A percentile compares a stretch with the other conserved stretches of the same genome.
Conservation (phyloP, 2,888 invertebrate species). For the Ptychoptera albimana region DNA sequence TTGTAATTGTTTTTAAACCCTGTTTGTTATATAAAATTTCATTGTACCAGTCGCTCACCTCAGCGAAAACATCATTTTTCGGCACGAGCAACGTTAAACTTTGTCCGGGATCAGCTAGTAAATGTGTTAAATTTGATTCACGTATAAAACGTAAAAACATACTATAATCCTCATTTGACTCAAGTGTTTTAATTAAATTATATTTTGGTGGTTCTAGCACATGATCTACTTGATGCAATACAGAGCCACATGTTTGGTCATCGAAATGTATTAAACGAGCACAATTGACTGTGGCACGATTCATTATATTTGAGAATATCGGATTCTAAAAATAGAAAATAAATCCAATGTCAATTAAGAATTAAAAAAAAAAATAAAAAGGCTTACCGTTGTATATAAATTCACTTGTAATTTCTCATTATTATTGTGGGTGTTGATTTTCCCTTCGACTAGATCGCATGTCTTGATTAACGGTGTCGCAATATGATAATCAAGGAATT, state of each 20-base stretch:
- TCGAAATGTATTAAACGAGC: constrained; percentile 43
- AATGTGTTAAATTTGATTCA: constrained; percentile 23
- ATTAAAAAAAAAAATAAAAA: background rate
- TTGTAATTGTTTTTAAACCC: constrained; percentile 21
- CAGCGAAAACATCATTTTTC: constrained; percentile 28
- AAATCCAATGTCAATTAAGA: constrained; percentile 5
- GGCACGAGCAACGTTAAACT: constrained; percentile 27
- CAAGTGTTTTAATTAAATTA: constrained; percentile 22
- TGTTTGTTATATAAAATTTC: constrained; percentile 15
- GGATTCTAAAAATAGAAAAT: constrained; percentile 28
- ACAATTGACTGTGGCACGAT: constrained; percentile 50
- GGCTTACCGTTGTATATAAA: constrained; percentile 39
- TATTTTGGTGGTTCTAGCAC: constrained; percentile 31
- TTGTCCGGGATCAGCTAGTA: constrained; percentile 20
- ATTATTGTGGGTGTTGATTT: constrained; percentile 33
- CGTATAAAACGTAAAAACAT: constrained; percentile 25
- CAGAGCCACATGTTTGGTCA: constrained; percentile 48
- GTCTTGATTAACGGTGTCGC: constrained; percentile 37
- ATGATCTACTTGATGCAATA: constrained; percentile 47
- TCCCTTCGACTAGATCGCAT: constrained; percentile 38
- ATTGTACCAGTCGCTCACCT: constrained; percentile 20
- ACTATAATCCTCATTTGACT: constrained; percentile 26
- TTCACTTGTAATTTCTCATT: constrained; percentile 37
- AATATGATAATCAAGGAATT: constrained; percentile 47
- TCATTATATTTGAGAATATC: constrained; percentile 37